Evolutionary conservation across 1,140 invertebrate genomes (phyloP).

Genomic region (Sinella curviseta): DNA sequence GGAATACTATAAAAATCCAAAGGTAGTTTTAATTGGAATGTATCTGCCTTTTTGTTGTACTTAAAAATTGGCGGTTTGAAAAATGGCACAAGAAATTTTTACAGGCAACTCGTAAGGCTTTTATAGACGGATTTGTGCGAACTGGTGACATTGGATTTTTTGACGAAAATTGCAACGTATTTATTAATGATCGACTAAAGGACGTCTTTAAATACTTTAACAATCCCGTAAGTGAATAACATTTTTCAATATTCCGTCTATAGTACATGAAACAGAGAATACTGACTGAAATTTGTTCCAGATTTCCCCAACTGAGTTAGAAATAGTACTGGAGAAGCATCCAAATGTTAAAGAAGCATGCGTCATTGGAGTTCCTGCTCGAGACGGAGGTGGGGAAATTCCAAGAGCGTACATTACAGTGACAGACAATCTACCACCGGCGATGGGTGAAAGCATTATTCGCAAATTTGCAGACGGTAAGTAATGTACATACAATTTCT

Average conservation of each 20-base stretch:
- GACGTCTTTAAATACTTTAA: slow-evolving; percentile 49
- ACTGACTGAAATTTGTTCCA: too few species aligned
- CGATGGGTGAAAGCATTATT: too few species aligned
- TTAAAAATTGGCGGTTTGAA: too few species aligned
- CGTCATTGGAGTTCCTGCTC: neutral
- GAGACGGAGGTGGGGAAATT: neutral
- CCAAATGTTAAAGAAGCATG: neutral
- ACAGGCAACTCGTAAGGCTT: neutral
- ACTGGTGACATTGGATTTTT: slow-evolving; percentile 51
- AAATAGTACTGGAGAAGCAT: neutral
- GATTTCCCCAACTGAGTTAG: neutral
- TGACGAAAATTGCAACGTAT: slow-evolving; percentile 47
- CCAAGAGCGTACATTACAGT: neutral
- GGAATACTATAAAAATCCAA: neutral
- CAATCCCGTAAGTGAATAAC: slow-evolving; percentile 17
- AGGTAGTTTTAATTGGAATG: too few species aligned
- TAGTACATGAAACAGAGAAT: too few species aligned
- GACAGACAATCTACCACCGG: too few species aligned
- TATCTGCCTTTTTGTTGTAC: too few species aligned
- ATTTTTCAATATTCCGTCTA: too few species aligned
- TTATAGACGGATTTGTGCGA: neutral
- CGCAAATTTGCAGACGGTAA: too few species aligned
- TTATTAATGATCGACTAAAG: slow-evolving; percentile 50
- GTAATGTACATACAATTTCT: too few species aligned
- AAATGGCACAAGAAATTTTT: too few species aligned